Percentiles rank a stretch among this genome's conserved stretches.
Conservation (phyloP, 1,140 invertebrate genomes). For the Apis laboriosa region DNA sequence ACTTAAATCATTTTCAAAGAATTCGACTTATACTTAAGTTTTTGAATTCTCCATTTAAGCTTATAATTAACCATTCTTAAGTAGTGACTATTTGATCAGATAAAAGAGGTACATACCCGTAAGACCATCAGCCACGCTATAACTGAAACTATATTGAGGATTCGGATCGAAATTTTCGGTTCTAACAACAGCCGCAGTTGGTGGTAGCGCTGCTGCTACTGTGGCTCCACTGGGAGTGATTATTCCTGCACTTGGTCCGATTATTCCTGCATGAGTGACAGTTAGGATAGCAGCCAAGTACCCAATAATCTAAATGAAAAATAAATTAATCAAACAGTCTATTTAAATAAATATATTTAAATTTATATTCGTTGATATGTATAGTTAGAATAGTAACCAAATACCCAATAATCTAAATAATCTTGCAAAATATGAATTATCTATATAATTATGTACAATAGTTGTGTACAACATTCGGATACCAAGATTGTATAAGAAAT, state of each 20-base stretch:
- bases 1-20: too few relatives aligned
- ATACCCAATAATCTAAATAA: too few relatives aligned
- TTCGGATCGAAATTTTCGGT: slow-evolving; percentile 85
- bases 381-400: too few relatives aligned
- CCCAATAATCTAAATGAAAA: slow-evolving; percentile 37
- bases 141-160: slow-evolving; percentile 87
- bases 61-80: too few relatives aligned
- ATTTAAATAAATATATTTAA: not conserved
- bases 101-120: slow-evolving; percentile 79
- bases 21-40: too few relatives aligned
- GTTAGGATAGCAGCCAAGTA: slow-evolving; percentile 63
- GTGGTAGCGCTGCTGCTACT: slow-evolving; percentile 69
- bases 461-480: too few relatives aligned
- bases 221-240: slow-evolving; percentile 61
- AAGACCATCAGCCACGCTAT: slow-evolving; percentile 86
- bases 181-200: slow-evolving; percentile 65
- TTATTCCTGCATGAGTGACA: slow-evolving; percentile 67
- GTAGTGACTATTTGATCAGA: not conserved
- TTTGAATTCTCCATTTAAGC: too few relatives aligned
- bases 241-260: slow-evolving; percentile 63
- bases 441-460: too few relatives aligned
- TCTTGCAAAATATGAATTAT: too few relatives aligned
- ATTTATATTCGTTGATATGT: not conserved
- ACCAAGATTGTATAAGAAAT: too few relatives aligned
- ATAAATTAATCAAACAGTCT: not conserved